Percentiles rank a stretch among this genome's conserved stretches.
phyloP scores from a whole-genome alignment of 2,113 vertebrate species.

The Aleadryas rufinucha region DNA sequence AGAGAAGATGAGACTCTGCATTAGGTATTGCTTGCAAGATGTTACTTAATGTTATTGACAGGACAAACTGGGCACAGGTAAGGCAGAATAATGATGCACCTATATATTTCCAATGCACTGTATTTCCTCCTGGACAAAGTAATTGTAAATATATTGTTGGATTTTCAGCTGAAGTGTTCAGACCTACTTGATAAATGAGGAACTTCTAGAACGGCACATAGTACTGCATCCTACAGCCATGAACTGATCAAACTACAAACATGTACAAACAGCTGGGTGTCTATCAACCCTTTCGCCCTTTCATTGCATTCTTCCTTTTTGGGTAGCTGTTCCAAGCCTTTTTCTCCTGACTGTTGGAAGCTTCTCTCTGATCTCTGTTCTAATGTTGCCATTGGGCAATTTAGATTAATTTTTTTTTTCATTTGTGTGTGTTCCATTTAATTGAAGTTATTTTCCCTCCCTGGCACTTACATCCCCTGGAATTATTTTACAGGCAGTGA shows the following conservation, averaged over 20 bases:
- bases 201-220: background rate
- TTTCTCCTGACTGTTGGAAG: background rate
- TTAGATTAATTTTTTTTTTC: background rate
- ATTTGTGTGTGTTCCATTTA: conserved; percentile 8
- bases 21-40: background rate
- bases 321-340: background rate
- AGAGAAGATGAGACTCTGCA: background rate
- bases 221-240: background rate
- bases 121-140: background rate
- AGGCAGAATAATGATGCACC: background rate
- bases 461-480: background rate
- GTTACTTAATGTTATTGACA: background rate
- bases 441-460: conserved; percentile 33
- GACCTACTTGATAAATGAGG: background rate
- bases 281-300: background rate
- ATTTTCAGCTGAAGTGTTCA: background rate
- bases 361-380: background rate
- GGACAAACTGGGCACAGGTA: background rate
- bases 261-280: background rate
- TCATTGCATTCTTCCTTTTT: background rate
- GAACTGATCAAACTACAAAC: background rate
- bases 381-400: background rate
- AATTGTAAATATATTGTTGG: background rate
- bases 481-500: background rate
- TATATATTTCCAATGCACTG: background rate